These are phyloP conservation scores for Sminthurinus aureus DNA, from an alignment of 2,888 invertebrate genomes.

Conservation along the genomic window DNA sequence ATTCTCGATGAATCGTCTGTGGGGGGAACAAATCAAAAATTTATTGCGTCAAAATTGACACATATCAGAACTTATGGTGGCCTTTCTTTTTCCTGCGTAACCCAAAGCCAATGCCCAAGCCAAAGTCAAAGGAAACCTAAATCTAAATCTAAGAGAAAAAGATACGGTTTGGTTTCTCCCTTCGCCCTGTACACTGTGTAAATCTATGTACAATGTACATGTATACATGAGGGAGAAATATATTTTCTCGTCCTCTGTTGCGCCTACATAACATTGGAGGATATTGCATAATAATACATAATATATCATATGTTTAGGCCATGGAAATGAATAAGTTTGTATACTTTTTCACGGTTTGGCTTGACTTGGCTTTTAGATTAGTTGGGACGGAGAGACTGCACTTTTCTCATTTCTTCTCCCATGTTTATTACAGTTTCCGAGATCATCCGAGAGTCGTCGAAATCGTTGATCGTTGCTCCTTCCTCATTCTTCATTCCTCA, in stretches of 20 bases:
- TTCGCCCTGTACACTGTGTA: background rate
- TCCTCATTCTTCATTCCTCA: no score
- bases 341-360: background rate
- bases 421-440: no score
- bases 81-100: constrained; percentile 17
- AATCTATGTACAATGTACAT: background rate
- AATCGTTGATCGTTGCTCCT: no score
- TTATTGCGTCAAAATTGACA: constrained; percentile 51
- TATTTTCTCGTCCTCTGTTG: background rate
- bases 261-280: no score
- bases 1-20: constrained; percentile 34
- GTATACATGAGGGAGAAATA: background rate
- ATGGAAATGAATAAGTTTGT: no score
- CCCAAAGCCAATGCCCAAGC: background rate
- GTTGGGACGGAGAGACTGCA: background rate
- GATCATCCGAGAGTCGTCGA: no score
- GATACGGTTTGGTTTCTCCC: background rate
- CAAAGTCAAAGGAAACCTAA: background rate
- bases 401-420: background rate
- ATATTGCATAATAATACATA: no score
- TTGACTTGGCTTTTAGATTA: background rate
- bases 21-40: constrained; percentile 46
- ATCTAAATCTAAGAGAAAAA: background rate
- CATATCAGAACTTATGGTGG: constrained; percentile 48
- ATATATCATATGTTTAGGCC: no score